Evolutionary conservation across 2,797 vertebrate genomes (phyloP), one percentile per base, ranked within the genome.

Genomic region (Emys orbicularis): DNA sequence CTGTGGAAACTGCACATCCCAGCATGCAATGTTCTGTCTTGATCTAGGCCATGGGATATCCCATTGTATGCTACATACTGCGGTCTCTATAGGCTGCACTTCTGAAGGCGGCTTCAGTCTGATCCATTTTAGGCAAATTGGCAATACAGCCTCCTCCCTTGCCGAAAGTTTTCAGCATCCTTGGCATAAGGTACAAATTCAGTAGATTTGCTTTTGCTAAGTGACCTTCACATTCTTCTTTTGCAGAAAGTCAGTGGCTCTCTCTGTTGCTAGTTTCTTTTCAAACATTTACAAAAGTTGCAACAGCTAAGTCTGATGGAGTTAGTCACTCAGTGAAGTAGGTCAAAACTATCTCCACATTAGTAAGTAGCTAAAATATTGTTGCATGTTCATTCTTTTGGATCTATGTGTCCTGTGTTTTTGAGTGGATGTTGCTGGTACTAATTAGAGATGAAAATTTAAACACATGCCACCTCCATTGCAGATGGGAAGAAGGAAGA

Each of bases 241-340:
- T 87, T 68, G 49, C 37, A 79, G 65, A 89, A 90, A 49, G 31
- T 37, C 19, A 56, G 4, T 90, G 44, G 2, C 84, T 90, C 57
- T 1, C 74, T 23, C 50, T 94, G 93, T 89, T 81, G 56, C 8
- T 27, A 3, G 4, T 85, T 87, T 95, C 29, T 19, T 84, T 89
- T 74, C 82, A 90, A 92, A 83, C 44, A 53, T 2, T 16, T 74
- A 77, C 16, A 11, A 74, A 77, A 12, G 53, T 31, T 13, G 29
- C 83, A 12, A 47, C 84, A 87, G 82, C 56, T 86, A 84, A 88
- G 37, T 84, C 8, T 19, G 41, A 49, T 37, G 21, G 23, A 29
- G 77, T 82, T 53, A 41, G 56, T 29, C 54, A 82, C 41, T 59
- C 52, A 74, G 5, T 37, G 53, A 91, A 83, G 81, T 0, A 88